A percentile compares a stretch with the other conserved stretches of the same genome.
These are phyloP conservation scores for Calycopis cecrops DNA, from an alignment of 1,140 invertebrate species.

Conservation along the genomic window DNA sequence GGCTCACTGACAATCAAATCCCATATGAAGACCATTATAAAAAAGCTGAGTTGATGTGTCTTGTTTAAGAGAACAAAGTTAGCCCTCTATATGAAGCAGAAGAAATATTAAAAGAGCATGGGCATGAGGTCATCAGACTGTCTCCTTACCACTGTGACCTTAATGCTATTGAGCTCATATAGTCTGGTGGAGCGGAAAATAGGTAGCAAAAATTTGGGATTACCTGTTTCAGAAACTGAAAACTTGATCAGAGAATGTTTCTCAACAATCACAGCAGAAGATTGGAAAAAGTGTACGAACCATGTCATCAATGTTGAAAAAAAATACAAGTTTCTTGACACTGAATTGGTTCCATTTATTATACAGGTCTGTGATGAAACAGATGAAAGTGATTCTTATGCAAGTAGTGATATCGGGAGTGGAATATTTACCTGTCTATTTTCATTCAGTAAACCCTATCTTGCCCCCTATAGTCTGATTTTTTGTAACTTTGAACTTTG, in stretches of 20 bases:
- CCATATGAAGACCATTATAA: neutral
- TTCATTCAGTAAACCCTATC: too few species aligned
- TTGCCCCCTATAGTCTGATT: too few species aligned
- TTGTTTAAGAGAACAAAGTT: neutral
- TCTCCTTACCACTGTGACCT: slow-evolving; percentile 7
- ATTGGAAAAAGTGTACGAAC: too few species aligned
- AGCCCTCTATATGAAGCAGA: neutral
- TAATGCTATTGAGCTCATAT: slow-evolving; percentile 7
- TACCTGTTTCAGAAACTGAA: neutral
- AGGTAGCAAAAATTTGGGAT: slow-evolving; percentile 2
- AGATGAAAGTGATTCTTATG: too few species aligned
- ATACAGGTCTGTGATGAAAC: too few species aligned
- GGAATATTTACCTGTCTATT: too few species aligned
- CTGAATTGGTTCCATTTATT: too few species aligned
- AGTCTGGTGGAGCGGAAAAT: neutral
- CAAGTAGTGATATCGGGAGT: too few species aligned
- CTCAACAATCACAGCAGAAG: neutral
- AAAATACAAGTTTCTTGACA: too few species aligned
- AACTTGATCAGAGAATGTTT: slow-evolving; percentile 1
- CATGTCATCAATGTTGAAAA: too few species aligned
- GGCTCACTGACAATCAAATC: neutral
- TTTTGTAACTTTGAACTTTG: too few species aligned
- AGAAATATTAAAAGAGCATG: neutral
- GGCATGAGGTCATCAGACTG: neutral
- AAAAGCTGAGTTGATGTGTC: neutral